Evolutionary conservation across 2,797 vertebrate species (phyloP).

Genomic region (Nothura maculosa): DNA sequence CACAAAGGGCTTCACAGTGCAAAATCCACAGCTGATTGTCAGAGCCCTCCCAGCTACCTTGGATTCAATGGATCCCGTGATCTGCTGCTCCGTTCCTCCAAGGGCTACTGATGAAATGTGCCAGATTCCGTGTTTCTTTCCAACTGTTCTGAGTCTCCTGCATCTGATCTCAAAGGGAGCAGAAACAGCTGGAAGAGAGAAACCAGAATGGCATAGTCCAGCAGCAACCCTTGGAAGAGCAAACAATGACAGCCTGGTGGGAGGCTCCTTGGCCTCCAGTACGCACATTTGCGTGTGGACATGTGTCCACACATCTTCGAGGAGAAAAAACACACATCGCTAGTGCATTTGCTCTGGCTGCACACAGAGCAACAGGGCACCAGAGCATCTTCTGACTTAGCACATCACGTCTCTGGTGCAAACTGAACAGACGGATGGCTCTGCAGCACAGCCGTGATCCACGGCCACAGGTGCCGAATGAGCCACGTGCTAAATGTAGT

Average conservation of each 20-base stretch:
- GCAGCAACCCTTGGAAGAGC: slow-evolving; percentile 77
- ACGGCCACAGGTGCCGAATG: not conserved
- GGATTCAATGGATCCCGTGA: slow-evolving; percentile 64
- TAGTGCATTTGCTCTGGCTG: not conserved
- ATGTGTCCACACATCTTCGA: not conserved
- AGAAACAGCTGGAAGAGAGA: slow-evolving; percentile 82
- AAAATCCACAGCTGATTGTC: not conserved
- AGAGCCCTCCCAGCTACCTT: slow-evolving; percentile 76
- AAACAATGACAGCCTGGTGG: slow-evolving; percentile 58
- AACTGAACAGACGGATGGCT: not conserved
- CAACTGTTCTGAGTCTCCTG: slow-evolving; percentile 80
- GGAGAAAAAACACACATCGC: not conserved
- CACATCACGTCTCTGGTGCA: not conserved
- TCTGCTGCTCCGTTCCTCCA: slow-evolving; percentile 68
- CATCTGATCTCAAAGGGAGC: slow-evolving; percentile 80
- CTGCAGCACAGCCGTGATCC: not conserved
- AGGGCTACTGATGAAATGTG: slow-evolving; percentile 77
- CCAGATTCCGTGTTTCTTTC: slow-evolving; percentile 77
- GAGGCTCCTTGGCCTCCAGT: slow-evolving; percentile 30
- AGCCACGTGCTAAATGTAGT: accelerated
- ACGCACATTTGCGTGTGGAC: not conserved
- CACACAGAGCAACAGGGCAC: slow-evolving; percentile 10
- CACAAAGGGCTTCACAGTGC: not conserved
- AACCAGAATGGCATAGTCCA: slow-evolving; percentile 78
- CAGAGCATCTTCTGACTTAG: slow-evolving; percentile 1